Base-by-base conservation (phyloP, 2,888 invertebrate genomes). In the Biston betularia region DNA sequence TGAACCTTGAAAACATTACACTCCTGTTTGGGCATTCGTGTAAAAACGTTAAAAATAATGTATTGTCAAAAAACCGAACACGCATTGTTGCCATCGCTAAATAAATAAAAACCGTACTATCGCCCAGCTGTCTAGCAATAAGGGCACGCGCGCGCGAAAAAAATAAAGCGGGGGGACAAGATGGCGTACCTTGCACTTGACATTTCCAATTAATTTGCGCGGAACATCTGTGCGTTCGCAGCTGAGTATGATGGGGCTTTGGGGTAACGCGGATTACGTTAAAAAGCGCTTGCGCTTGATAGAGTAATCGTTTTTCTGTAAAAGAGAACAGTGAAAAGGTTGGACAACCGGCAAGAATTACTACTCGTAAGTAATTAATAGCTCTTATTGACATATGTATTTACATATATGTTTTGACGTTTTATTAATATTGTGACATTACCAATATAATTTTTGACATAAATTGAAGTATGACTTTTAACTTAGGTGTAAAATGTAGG, bases 201-300 rank as follows among this genome's bases (percentile, higher is more conserved):
- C 93, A 93, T 93, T 93, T 92, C 92, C 93, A 92, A 93, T 93
- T 93, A 93, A 93, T 93, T 93, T 92, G 91, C 89, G 83, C 88
- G 88, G 89, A 87, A 90, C 92, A 92, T 93, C 93, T 93, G 93
- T 92, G 91, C 83, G 79, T 86, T 85, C 88, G 92, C 93, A 92
- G 93, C 93, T 92, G 92, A 92, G 84, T 81, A 76, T 77, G 80
- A 84, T 83, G 79, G 85, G 86, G 79, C 83, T 82, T 84, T 85
- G 78, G 86, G 84, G 77, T 84, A 85, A 86, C 85, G 86, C 82
- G 90, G 89, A 90, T 90, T 90, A 91, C 85, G 85, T 63, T 67
- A 48, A 49, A 58, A 58, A 50, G 50, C 53, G 64, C 52, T 14
- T 11, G 34, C 55, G 53, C 58, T 53, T 49, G 64, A 15, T 33